A percentile compares a stretch with the other conserved stretches of the same genome.
These are phyloP conservation scores for Sternarchorhynchus goeldii DNA, from an alignment of 2,797 vertebrate species.

Conservation along the genomic window DNA sequence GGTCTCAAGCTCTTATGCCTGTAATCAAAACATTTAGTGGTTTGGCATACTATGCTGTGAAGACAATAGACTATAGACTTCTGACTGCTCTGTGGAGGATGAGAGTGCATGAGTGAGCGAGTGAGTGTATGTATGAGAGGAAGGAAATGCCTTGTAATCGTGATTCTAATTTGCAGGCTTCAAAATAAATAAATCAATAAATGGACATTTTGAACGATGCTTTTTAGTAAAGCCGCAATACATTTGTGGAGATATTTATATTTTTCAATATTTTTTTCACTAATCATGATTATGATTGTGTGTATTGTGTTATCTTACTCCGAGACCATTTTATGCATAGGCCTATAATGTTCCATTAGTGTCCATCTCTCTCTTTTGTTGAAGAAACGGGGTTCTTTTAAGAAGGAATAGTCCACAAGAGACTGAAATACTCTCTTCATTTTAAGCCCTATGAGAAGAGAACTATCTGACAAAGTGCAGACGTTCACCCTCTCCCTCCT, in stretches of 20 bases:
- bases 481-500: neutral
- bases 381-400: slow-evolving; percentile 8
- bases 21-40: slow-evolving; percentile 25
- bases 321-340: no score
- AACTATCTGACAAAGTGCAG: neutral
- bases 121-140: neutral
- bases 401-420: slow-evolving; percentile 50
- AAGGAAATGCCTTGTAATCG: no score
- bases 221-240: no score
- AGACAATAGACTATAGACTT: slow-evolving; percentile 20
- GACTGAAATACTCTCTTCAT: slow-evolving; percentile 15
- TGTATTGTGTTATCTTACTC: no score
- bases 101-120: slow-evolving; percentile 25
- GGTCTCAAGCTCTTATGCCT: neutral
- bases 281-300: no score
- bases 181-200: no score
- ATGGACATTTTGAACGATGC: no score
- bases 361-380: slow-evolving; percentile 10
- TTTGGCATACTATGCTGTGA: slow-evolving; percentile 24
- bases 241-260: no score
- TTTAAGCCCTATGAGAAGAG: neutral
- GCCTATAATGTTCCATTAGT: neutral
- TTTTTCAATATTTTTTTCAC: no score
- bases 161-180: no score
- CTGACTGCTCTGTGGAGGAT: slow-evolving; percentile 14